Conservation (phyloP, 2,113 vertebrate genomes). For the Dascyllus trimaculatus region DNA sequence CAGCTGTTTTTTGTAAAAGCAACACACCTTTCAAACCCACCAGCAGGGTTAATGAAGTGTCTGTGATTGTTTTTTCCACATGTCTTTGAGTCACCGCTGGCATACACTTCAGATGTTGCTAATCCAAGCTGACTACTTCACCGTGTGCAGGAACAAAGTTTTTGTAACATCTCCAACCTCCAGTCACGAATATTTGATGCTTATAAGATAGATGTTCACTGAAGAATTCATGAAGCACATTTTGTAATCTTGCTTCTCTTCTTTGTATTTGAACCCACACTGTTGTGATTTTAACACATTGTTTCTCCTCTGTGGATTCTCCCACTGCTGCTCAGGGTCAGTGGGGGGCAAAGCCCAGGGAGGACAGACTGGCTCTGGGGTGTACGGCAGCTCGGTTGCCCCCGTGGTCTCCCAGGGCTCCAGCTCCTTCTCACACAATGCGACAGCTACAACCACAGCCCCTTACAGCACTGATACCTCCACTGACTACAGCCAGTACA, state of each 20-base stretch:
- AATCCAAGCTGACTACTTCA: no score
- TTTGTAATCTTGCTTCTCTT: no score
- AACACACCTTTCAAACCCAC: no score
- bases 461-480: constrained; percentile 87
- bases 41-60: no score
- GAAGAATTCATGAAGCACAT: neutral
- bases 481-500: constrained; percentile 88
- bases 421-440: constrained; percentile 64
- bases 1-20: no score
- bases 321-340: constrained; percentile 73
- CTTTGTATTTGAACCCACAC: neutral
- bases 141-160: neutral
- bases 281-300: neutral
- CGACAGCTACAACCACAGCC: constrained; percentile 69
- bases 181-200: neutral
- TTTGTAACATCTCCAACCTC: neutral
- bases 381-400: constrained; percentile 81
- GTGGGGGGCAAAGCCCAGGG: constrained; percentile 85
- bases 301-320: constrained; percentile 15
- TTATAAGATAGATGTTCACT: neutral
- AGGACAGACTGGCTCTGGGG: constrained; percentile 78
- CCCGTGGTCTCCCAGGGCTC: constrained; percentile 86
- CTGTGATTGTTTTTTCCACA: no score
- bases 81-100: no score
- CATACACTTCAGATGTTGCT: no score